Base-by-base conservation (phyloP, 2,888 invertebrate genomes). In the Zhuqinia jingwanae region DNA sequence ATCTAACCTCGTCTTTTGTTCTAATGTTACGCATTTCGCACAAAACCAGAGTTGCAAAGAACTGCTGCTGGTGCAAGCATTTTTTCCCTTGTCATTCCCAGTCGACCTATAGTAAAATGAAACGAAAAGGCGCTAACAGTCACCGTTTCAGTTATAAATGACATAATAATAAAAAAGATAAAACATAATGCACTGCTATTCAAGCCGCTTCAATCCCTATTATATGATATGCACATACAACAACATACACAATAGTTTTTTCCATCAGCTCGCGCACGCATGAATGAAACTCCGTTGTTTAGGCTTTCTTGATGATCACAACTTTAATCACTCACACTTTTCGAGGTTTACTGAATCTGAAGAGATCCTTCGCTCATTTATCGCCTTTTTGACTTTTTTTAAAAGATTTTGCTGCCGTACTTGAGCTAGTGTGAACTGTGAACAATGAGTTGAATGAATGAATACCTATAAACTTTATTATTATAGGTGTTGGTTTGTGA, bases 341-440 rank as follows among this genome's bases (percentile, higher is more conserved):
- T 70, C 70, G 42, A 70, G 70, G 47, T 70, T 45, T 68, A 65
- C 65, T 65, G 42, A 36, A 20, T 68, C 68, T 45, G 20, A 68
- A 65, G 42, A 65, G 42, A 68, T 65, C 65, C 65, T 65, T 65
- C 65, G 65, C 36, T 65, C 30, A 65, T 65, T 65, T 65, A 65
- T 65, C 42, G 27, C 65, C 42, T 36, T 65, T 65, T 65, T 42
- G 3, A 45, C 45, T 22, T 47, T 68, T 47, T 68, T 68, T 68
- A 65, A 3, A 63, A 27, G 13, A 17, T 42, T 2, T 36, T 65
- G 42, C 17, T 36, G 17, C 17, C n/a, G 65, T 65, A 65, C 65
- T 65, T 65, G 65, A 15, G 11, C 10, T 36, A n/a, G 2, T 22
- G 22, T 17, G 30, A 20, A 65, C 65, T 30, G 30, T 65, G 65